Base-by-base conservation (phyloP, 2,797 vertebrate genomes). In the Intellagama lesueurii region DNA sequence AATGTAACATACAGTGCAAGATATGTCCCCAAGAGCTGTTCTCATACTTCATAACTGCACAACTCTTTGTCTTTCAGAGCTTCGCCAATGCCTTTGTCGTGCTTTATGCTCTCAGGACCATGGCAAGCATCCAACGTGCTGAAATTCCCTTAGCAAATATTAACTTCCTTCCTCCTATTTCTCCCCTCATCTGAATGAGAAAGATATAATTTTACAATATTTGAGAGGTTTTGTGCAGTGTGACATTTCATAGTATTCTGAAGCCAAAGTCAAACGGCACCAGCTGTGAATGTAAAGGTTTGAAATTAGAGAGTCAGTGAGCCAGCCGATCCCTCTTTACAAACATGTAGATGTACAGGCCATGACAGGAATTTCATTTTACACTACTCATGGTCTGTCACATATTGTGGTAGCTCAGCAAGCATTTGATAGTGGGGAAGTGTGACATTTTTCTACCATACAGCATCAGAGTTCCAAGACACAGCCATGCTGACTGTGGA, bases 61-160 rank as follows among this genome's bases (percentile, higher is more conserved):
- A 22, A 0, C 22, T 73, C 64, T 88, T 87, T 82, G 19, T 0
- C 0, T 16, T 85, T 32, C 79, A 24, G 73, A 85, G 40, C 17
- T 73, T 81, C 47, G 52, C 73, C 16, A 11, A 66, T 28, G 69
- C 47, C 83, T 32, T 76, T 76, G 8, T 19, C 75, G 28, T 60
- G 1, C 16, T 64, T 64, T 64, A 22, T 64, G 64, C 47, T 72
- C 5, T 1, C 11, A 60, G 49, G 26, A 78, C 75, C 72, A 56
- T 32, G 73, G 7, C 47, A 79, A 56, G 64, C 75, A 78, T 68
- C 40, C 30, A 83, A 26, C 32, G 72, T 5, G 14, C 16, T 60
- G 75, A 83, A 64, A 80, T 35, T 28, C 69, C 3, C 12, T 12
- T 44, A 8, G 83, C 11, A 84, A 89, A 73, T n/a, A 70, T 89